phyloP scores from a whole-genome alignment of 2,113 vertebrate species.

The Rhagologus leucostigma region DNA sequence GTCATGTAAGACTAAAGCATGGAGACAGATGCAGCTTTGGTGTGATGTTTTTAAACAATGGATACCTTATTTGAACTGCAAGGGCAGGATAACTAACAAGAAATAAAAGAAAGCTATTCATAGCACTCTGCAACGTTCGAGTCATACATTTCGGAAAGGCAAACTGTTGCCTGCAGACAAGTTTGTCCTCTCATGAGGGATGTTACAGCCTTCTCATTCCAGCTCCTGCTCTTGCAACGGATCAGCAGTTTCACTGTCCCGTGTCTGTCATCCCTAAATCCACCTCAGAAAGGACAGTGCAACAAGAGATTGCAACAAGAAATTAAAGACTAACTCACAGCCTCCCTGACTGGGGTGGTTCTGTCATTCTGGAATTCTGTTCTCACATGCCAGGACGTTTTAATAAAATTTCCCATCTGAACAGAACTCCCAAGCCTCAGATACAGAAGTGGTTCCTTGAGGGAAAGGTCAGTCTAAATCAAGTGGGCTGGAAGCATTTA shows the following conservation, averaged over 20 bases:
- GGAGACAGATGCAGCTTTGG: conserved; percentile 16
- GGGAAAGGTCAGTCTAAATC: neutral
- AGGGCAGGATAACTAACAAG: neutral
- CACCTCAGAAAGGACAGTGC: neutral
- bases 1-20: neutral
- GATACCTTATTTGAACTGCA: conserved; percentile 20
- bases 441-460: neutral
- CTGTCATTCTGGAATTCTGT: neutral
- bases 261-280: neutral
- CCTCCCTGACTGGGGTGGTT: neutral
- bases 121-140: neutral
- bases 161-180: conserved; percentile 28
- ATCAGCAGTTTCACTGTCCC: neutral
- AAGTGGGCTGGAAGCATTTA: neutral
- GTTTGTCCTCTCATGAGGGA: neutral
- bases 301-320: neutral
- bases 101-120: conserved; percentile 34
- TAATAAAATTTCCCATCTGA: neutral
- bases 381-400: neutral
- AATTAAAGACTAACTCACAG: neutral
- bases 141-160: neutral
- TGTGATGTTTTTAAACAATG: conserved; percentile 15
- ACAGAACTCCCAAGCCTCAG: neutral
- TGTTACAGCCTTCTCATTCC: neutral
- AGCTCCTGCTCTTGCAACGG: neutral